These are phyloP conservation scores for Myathropa florea DNA, from an alignment of 2,888 invertebrate genomes.

Conservation along the genomic window DNA sequence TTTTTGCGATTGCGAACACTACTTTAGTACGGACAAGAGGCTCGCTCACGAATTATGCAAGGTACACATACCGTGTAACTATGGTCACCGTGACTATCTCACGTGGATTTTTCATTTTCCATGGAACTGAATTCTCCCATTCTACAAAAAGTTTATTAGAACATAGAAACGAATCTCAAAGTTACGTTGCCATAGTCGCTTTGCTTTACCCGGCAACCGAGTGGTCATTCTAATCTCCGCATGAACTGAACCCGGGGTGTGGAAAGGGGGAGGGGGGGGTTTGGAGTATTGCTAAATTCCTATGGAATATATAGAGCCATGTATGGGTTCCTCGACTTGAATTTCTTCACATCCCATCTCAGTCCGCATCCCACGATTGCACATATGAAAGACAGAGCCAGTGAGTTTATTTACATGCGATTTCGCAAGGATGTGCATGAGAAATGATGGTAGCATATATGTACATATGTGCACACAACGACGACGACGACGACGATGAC, in stretches of 20 bases:
- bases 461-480: background rate
- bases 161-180: constrained; percentile 35
- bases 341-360: constrained; percentile 7
- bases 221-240: constrained; percentile 50
- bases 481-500: background rate
- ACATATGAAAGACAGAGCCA: constrained; percentile 51
- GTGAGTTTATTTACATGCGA: constrained; percentile 67
- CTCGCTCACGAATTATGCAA: background rate
- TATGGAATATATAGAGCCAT: background rate
- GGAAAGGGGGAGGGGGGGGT: background rate
- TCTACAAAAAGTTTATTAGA: background rate
- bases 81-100: constrained; percentile 8
- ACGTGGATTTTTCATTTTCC: constrained; percentile 19
- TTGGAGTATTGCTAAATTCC: background rate
- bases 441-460: constrained; percentile 44
- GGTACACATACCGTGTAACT: background rate
- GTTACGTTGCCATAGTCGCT: constrained; percentile 42
- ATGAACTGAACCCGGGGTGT: constrained; percentile 7
- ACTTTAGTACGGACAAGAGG: background rate
- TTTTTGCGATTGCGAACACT: background rate
- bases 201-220: constrained; percentile 43
- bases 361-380: background rate
- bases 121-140: constrained; percentile 4
- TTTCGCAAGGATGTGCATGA: constrained; percentile 58
- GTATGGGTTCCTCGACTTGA: background rate